Evolutionary conservation across 2,113 vertebrate species (phyloP).

Genomic region (Ophiodon elongatus): DNA sequence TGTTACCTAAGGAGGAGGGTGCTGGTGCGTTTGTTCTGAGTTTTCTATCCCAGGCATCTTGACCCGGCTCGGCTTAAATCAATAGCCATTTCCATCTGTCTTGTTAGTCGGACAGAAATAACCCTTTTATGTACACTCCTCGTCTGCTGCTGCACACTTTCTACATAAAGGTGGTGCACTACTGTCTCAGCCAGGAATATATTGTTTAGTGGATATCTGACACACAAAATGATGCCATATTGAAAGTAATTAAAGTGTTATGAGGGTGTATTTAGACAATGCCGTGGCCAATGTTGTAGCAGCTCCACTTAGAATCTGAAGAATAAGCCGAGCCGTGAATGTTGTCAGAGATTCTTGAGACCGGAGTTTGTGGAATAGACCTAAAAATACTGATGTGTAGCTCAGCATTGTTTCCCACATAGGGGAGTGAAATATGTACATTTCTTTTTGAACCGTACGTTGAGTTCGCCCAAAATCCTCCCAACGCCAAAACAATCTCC

Average conservation of each 20-base stretch:
- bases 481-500: not conserved
- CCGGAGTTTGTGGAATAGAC: not conserved
- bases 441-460: slow-evolving; percentile 6
- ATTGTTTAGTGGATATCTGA: slow-evolving; percentile 1
- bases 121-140: slow-evolving; percentile 27
- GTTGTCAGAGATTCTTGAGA: not conserved
- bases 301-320: not conserved
- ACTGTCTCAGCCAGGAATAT: slow-evolving; percentile 27
- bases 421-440: not conserved
- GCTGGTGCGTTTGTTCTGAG: slow-evolving; percentile 41
- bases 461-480: slow-evolving; percentile 4
- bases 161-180: slow-evolving; percentile 21
- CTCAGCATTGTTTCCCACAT: slow-evolving; percentile 5
- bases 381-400: not conserved
- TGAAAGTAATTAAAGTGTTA: not conserved
- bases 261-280: not conserved
- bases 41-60: slow-evolving; percentile 48
- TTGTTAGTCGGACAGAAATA: slow-evolving; percentile 57
- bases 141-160: slow-evolving; percentile 15
- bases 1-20: slow-evolving; percentile 40
- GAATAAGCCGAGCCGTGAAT: not conserved
- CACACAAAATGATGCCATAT: not conserved
- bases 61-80: slow-evolving; percentile 56
- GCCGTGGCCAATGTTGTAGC: not conserved
- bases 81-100: slow-evolving; percentile 57